Evolutionary conservation across 1,140 invertebrate species (phyloP).

Genomic region (Araneus ventricosus): DNA sequence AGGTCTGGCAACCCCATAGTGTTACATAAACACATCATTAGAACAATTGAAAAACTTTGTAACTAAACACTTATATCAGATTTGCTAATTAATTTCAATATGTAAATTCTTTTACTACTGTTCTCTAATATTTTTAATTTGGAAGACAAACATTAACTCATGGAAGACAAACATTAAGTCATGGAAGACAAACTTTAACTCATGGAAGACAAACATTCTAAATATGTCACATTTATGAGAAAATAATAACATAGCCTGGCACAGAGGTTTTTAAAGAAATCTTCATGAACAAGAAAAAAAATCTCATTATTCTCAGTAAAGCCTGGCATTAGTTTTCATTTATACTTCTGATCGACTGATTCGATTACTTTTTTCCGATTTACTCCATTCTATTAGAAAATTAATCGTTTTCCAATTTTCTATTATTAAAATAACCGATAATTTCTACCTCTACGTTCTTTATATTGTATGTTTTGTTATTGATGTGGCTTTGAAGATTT

Average conservation of each 20-base stretch:
- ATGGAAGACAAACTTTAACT: too few relatives aligned
- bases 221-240: neutral
- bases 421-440: slow-evolving; percentile 22
- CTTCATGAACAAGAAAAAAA: neutral
- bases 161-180: too few relatives aligned
- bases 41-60: too few relatives aligned
- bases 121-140: too few relatives aligned
- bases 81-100: too few relatives aligned
- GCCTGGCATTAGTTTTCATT: neutral
- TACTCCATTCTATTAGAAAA: neutral
- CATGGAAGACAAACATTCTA: too few relatives aligned
- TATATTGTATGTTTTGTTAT: neutral
- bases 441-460: neutral
- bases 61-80: too few relatives aligned
- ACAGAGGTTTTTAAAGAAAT: neutral
- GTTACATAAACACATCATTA: too few relatives aligned
- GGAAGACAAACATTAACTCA: too few relatives aligned
- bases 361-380: slow-evolving; percentile 21
- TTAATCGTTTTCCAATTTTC: slow-evolving; percentile 17
- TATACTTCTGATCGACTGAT: slow-evolving; percentile 6
- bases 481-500: neutral
- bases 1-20: too few relatives aligned
- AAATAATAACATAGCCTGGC: neutral
- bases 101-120: too few relatives aligned
- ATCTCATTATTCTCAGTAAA: neutral